These are phyloP conservation scores for Pachycephus smyrnensis DNA, from an alignment of 2,888 invertebrate genomes.

Conservation along the genomic window DNA sequence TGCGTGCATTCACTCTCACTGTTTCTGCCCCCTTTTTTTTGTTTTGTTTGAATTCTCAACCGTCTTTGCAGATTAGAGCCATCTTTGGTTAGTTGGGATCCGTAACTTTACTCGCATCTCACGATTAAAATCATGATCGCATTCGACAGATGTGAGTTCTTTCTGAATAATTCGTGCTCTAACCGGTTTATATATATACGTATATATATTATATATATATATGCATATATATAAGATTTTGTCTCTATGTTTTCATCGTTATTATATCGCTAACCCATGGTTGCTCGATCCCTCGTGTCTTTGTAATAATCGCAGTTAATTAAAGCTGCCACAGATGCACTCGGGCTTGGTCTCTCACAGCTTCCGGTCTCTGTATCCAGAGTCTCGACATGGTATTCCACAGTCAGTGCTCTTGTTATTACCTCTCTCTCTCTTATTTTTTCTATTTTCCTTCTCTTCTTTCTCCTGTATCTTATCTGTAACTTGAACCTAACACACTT, in stretches of 20 bases:
- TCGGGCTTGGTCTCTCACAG: background rate
- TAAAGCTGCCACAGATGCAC: background rate
- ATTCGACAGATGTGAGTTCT: constrained; percentile 44
- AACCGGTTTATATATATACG: background rate
- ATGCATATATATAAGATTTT: background rate
- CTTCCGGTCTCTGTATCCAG: background rate
- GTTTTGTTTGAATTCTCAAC: constrained; percentile 1
- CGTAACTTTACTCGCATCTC: constrained; percentile 41
- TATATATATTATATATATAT: background rate
- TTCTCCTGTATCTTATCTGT: background rate
- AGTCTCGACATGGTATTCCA: background rate
- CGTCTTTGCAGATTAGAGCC: constrained; percentile 46
- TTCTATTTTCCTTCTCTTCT: constrained; percentile 12
- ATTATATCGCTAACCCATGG: constrained; percentile 10
- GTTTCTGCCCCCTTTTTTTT: constrained; percentile 21
- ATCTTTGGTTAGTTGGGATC: constrained; percentile 48
- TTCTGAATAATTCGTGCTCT: constrained; percentile 17
- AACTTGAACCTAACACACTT: constrained; percentile 11
- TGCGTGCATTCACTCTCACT: background rate
- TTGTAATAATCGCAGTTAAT: constrained; percentile 13
- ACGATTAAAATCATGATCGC: constrained; percentile 38
- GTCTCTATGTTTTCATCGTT: constrained; percentile 15
- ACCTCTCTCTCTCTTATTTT: constrained; percentile 9
- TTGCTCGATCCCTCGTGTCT: constrained; percentile 15
- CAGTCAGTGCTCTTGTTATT: background rate